Evolutionary conservation across 1,140 invertebrate species (phyloP).

Genomic region (Psix sp.): DNA sequence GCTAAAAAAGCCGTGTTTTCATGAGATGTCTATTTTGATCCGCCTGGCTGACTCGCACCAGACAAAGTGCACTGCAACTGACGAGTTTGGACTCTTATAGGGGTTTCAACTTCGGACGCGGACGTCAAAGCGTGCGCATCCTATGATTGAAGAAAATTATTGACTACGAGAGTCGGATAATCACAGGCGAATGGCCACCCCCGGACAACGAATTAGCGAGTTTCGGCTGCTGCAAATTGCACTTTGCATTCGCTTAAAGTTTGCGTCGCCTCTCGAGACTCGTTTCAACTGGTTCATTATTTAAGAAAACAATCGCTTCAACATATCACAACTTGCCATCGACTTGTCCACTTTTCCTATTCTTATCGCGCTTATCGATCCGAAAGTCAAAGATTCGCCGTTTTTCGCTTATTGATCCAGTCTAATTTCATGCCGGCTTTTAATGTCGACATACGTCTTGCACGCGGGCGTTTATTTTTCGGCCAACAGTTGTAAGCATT

Average conservation of each 20-base stretch:
- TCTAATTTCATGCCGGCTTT: too few relatives aligned
- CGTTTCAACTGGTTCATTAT: slow-evolving; percentile 35
- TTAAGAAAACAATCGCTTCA: slow-evolving; percentile 39
- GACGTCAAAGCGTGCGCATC: slow-evolving; percentile 64
- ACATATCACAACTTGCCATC: slow-evolving; percentile 27
- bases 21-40: slow-evolving; percentile 15
- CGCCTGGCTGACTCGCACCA: too few relatives aligned
- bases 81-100: slow-evolving; percentile 39
- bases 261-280: slow-evolving; percentile 19
- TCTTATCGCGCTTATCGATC: background rate
- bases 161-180: slow-evolving; percentile 64
- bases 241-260: slow-evolving; percentile 45
- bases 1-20: slow-evolving; percentile 12
- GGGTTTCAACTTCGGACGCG: slow-evolving; percentile 60
- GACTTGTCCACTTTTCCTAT: slow-evolving; percentile 5
- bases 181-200: slow-evolving; percentile 62
- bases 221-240: slow-evolving; percentile 51
- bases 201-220: slow-evolving; percentile 48
- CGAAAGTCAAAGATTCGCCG: too few relatives aligned
- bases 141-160: slow-evolving; percentile 75
- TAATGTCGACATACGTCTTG: too few relatives aligned
- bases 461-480: too few relatives aligned
- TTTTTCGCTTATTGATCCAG: slow-evolving; percentile 5
- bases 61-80: slow-evolving; percentile 24
- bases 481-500: background rate